Evolutionary conservation across 30 jellyfish, hydroid and myxozoan genomes (phyloP).

Genomic region (Morbakka virulenta): DNA sequence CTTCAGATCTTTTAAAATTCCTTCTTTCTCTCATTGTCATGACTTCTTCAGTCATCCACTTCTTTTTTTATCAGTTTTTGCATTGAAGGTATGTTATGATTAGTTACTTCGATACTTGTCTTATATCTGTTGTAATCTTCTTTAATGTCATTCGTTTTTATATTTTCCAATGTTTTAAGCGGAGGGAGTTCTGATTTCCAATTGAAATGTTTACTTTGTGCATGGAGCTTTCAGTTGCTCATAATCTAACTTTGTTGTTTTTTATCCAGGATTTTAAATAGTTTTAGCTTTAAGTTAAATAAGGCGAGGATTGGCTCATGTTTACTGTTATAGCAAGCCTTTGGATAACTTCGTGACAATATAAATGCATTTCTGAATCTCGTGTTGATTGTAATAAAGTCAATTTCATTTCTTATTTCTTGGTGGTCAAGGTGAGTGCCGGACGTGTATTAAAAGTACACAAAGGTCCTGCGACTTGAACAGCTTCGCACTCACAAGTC

Average conservation of each 20-base stretch:
- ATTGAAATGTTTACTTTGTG: neutral
- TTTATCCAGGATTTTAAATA: neutral
- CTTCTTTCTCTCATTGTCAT: slow-evolving; percentile 24
- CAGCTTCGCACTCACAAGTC: no score
- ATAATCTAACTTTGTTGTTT: neutral
- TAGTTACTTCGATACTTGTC: no score
- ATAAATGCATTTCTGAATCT: slow-evolving; percentile 3
- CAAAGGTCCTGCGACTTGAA: no score
- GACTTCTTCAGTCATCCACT: slow-evolving; percentile 13
- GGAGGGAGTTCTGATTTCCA: neutral
- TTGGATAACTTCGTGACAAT: slow-evolving; percentile 8
- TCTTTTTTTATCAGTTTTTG: neutral
- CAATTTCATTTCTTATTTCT: slow-evolving; percentile 11
- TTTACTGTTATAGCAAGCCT: neutral
- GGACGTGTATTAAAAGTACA: no score
- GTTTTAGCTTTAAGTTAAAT: neutral
- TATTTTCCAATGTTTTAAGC: neutral
- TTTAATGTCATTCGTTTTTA: neutral
- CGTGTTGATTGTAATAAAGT: slow-evolving; percentile 1
- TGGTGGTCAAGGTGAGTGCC: no score
- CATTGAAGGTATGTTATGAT: neutral
- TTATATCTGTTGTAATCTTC: neutral
- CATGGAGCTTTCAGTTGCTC: neutral
- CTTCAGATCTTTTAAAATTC: slow-evolving; percentile 1
- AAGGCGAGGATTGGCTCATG: neutral